phyloP scores from a whole-genome alignment of 2,888 invertebrate genomes.

The Diogma glabrata region DNA sequence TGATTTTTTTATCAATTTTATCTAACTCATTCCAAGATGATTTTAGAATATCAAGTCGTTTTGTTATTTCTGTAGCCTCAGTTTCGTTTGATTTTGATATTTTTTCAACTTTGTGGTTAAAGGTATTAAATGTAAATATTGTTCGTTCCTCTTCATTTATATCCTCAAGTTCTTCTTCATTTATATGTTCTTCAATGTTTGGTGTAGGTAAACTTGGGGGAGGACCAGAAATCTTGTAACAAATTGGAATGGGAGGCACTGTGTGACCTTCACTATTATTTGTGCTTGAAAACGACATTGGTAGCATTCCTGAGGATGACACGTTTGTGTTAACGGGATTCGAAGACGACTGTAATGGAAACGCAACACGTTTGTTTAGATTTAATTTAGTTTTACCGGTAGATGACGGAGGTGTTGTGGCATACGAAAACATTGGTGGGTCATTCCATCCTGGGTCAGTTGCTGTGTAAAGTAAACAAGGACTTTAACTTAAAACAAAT shows the following conservation, averaged over 20 bases:
- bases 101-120: too few relatives aligned
- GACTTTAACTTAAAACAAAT: too few relatives aligned
- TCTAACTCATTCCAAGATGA: not conserved
- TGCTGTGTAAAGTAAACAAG: not conserved
- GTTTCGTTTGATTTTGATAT: too few relatives aligned
- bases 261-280: too few relatives aligned
- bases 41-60: slow-evolving; percentile 1
- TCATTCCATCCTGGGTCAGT: slow-evolving; percentile 34
- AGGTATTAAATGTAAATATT: not conserved
- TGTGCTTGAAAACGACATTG: not conserved
- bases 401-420: slow-evolving; percentile 20
- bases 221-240: too few relatives aligned
- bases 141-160: not conserved
- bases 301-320: not conserved
- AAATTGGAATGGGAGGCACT: too few relatives aligned
- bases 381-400: slow-evolving; percentile 29
- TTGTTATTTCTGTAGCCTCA: not conserved
- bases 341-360: slow-evolving; percentile 26
- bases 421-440: slow-evolving; percentile 29
- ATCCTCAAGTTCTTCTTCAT: too few relatives aligned
- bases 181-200: not conserved
- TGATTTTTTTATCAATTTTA: not conserved
- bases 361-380: slow-evolving; percentile 32
- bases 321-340: not conserved
- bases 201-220: not conserved